A percentile compares a stretch with the other conserved stretches of the same genome.
Evolutionary conservation across 2,888 invertebrate genomes (phyloP).

Genomic region (Pollenia angustigena): DNA sequence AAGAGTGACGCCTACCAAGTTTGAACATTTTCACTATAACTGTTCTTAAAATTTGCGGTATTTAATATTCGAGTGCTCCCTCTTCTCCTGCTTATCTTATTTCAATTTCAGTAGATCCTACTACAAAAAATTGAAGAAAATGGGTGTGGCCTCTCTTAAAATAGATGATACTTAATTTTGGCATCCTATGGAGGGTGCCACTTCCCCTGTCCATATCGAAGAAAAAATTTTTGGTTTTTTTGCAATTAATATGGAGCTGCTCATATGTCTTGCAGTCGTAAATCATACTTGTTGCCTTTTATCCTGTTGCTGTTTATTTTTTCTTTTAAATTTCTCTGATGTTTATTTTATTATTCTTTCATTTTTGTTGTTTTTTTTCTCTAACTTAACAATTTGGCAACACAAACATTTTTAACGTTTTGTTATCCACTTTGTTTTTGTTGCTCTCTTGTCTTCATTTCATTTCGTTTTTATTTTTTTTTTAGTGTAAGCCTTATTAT

Average conservation of each 20-base stretch:
- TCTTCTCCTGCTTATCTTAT: too few relatives aligned
- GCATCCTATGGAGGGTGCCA: too few relatives aligned
- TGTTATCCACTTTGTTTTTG: constrained; percentile 29
- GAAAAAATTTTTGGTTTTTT: not conserved
- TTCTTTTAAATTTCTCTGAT: constrained; percentile 18
- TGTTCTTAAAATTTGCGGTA: too few relatives aligned
- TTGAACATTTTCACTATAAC: too few relatives aligned
- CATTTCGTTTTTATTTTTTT: not conserved
- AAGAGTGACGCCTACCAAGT: too few relatives aligned
- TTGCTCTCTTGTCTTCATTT: not conserved
- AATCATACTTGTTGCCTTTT: constrained; percentile 51
- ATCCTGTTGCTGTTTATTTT: constrained; percentile 51
- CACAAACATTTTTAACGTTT: constrained; percentile 53
- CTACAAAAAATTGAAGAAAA: too few relatives aligned
- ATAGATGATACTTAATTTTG: too few relatives aligned
- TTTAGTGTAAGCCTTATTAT: constrained; percentile 47
- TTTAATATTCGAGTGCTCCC: too few relatives aligned
- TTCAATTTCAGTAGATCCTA: too few relatives aligned
- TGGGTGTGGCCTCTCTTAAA: too few relatives aligned
- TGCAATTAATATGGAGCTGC: constrained; percentile 4
- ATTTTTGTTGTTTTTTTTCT: constrained; percentile 45
- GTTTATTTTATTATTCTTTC: constrained; percentile 31
- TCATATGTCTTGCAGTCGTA: constrained; percentile 27
- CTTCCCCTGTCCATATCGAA: too few relatives aligned
- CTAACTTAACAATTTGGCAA: constrained; percentile 57